Evolutionary conservation across 1,140 invertebrate species (phyloP).

Genomic region (Drosophila prosaltans): DNA sequence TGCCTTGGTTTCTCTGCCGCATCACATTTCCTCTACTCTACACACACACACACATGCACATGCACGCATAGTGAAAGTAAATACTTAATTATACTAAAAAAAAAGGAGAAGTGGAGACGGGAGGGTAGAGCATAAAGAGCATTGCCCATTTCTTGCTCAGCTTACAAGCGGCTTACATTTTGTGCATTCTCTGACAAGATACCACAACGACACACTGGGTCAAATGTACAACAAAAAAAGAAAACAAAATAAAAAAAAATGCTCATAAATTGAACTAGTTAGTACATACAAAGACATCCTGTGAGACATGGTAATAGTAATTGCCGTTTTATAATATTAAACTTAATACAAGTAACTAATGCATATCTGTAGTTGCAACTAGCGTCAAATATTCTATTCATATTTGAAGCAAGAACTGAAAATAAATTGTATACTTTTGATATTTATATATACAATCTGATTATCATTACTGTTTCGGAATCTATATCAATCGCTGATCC

Average conservation of each 20-base stretch:
- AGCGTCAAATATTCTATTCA: too few relatives aligned
- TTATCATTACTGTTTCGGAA: too few relatives aligned
- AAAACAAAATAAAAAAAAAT: neutral
- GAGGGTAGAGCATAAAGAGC: constrained; percentile 20
- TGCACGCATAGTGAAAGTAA: constrained; percentile 63
- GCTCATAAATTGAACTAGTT: neutral
- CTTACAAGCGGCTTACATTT: constrained; percentile 69
- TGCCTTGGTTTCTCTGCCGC: constrained; percentile 57
- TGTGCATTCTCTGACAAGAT: constrained; percentile 38
- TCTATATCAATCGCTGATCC: too few relatives aligned
- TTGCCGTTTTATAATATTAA: too few relatives aligned
- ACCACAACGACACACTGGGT: neutral
- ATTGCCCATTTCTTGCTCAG: constrained; percentile 48
- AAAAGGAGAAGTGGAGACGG: constrained; percentile 15
- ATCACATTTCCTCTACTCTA: constrained; percentile 53
- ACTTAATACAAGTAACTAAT: too few relatives aligned
- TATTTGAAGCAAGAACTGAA: too few relatives aligned
- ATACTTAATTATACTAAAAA: constrained; percentile 71
- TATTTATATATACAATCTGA: too few relatives aligned
- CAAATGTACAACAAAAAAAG: neutral
- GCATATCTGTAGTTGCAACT: too few relatives aligned
- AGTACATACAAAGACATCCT: neutral
- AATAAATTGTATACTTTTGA: too few relatives aligned
- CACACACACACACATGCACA: constrained; percentile 23
- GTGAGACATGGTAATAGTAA: too few relatives aligned